Evolutionary conservation across 2,113 vertebrate genomes (phyloP).

Genomic region (Oncorhynchus nerka): DNA sequence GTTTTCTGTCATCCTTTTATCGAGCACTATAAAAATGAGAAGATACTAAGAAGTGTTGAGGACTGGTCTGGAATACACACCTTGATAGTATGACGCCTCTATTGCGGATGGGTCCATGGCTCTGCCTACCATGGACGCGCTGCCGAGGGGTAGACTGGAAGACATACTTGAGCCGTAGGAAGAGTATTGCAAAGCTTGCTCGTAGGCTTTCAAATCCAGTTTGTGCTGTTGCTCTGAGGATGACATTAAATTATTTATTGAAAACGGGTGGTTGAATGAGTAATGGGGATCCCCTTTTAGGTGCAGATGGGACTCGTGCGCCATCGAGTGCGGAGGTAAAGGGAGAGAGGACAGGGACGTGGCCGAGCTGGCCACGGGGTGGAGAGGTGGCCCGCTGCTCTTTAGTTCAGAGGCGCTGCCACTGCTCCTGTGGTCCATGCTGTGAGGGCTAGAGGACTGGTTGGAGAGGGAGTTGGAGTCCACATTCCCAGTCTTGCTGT

Average conservation of each 20-base stretch:
- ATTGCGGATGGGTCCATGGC: constrained; percentile 87
- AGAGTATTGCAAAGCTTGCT: constrained; percentile 91
- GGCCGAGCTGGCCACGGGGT: constrained; percentile 74
- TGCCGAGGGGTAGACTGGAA: constrained; percentile 77
- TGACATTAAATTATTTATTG: constrained; percentile 99
- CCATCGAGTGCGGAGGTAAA: constrained; percentile 80
- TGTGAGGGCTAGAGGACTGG: constrained; percentile 76
- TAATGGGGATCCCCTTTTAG: constrained; percentile 96
- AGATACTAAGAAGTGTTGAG: constrained; percentile 92
- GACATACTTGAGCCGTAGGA: constrained; percentile 82
- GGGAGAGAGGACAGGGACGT: constrained; percentile 80
- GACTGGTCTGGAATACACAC: constrained; percentile 95
- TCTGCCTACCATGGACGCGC: constrained; percentile 79
- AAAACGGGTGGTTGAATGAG: constrained; percentile 98
- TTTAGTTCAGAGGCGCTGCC: constrained; percentile 79
- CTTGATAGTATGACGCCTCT: constrained; percentile 97
- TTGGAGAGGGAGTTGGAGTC: constrained; percentile 74
- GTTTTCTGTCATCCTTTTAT: constrained; percentile 53
- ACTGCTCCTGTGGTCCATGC: constrained; percentile 77
- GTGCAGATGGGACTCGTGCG: constrained; percentile 88
- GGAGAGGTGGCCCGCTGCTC: constrained; percentile 72
- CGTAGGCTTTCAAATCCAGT: constrained; percentile 98
- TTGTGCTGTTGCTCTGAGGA: constrained; percentile 97
- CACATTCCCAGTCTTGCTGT: constrained; percentile 75
- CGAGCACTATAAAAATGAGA: constrained; percentile 43